These are phyloP conservation scores for Acinonyx jubatus DNA, from an alignment of 2,113 vertebrate genomes.

Conservation along the genomic window DNA sequence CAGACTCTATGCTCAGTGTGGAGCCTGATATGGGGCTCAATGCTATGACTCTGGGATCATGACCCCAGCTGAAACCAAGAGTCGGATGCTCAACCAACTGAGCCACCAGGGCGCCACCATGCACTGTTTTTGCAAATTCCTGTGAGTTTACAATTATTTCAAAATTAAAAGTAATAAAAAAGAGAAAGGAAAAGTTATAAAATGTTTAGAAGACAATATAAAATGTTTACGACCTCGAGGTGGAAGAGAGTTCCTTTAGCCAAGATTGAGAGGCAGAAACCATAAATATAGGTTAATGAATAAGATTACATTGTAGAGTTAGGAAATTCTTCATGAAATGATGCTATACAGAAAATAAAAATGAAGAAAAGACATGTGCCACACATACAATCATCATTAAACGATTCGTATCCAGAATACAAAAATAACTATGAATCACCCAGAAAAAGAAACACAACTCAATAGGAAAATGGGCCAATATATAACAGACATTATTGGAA, in stretches of 20 bases:
- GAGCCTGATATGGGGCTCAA: too few relatives aligned
- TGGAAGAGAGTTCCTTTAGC: background rate
- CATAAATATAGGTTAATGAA: background rate
- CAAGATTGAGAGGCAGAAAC: background rate
- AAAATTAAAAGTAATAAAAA: slow-evolving; percentile 17
- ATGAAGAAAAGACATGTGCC: background rate
- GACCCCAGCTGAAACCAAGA: too few relatives aligned
- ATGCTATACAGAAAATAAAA: background rate
- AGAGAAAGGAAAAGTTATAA: background rate
- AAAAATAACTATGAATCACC: background rate
- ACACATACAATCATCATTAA: background rate
- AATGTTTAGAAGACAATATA: background rate
- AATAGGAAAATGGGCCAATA: background rate
- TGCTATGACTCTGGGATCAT: too few relatives aligned
- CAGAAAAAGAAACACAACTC: background rate
- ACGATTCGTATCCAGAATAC: background rate
- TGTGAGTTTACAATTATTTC: background rate
- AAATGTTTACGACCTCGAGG: background rate
- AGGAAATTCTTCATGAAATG: background rate
- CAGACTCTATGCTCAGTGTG: too few relatives aligned
- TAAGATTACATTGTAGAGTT: background rate
- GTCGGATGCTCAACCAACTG: too few relatives aligned
- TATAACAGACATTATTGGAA: background rate
- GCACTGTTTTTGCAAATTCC: background rate
- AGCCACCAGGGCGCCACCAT: too few relatives aligned